Evolutionary conservation across 2,888 invertebrate genomes (phyloP), one percentile per base, ranked within the genome.

Genomic region (Drosophila colorata): DNA sequence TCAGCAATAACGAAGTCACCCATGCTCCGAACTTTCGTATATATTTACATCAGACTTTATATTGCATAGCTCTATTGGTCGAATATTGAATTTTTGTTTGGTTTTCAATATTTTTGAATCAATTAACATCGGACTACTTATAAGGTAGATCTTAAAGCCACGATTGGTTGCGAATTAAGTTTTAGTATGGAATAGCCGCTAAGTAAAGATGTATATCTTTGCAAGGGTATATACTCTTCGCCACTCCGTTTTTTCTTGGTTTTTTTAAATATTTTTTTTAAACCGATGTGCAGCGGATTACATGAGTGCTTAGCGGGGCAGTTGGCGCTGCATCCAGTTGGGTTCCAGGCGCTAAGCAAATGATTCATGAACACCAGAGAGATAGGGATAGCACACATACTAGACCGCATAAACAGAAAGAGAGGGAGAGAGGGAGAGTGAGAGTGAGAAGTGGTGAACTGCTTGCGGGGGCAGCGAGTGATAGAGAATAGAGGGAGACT

Each of bases 271-370:
- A 11, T 1, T 9, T 7, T 6, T 31, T n/a, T 31, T 56, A 6
- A 14, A 13, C 1, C 33, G 18, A 18, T 14, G 16, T 35, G 35
- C 40, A 28, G n/a, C 23, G 33, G 18, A 53, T 60, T 53, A 43
- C 41, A 69, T 23, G 69, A 37, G n/a, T 31, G 69, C 52, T 51
- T 46, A 28, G 46, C 46, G 28, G 35, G 28, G 28, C 49, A 69
- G 38, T 69, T 71, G 66, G 33, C 13, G 13, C 13, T 37, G 44
- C 23, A 53, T 72, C 73, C 73, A 46, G 41, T 72, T 65, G 37
- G 16, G 20, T 38, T 73, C 23, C 63, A 70, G 63, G 76, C 75
- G 71, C 71, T 75, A 44, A 53, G 13, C 56, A n/a, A 60, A 52
- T 76, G 71, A 73, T 43, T 70, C 48, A 73, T 58, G 31, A 37